Evolutionary conservation across 1,140 invertebrate species (phyloP).

Genomic region (Lineus longissimus): DNA sequence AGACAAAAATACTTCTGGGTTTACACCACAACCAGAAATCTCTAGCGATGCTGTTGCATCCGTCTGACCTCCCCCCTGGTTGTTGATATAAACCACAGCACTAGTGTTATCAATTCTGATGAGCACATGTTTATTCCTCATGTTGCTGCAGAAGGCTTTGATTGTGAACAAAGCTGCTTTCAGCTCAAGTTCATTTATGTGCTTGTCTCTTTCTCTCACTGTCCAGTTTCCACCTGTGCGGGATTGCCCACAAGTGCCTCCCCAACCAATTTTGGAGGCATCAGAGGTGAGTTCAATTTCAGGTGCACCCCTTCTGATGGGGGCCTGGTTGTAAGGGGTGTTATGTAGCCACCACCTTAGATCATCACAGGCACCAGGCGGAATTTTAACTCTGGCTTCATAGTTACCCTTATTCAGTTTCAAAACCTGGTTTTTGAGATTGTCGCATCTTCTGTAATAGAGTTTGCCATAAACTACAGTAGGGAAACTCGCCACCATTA

Average conservation of each 20-base stretch:
- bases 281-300: too few relatives aligned
- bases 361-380: not conserved
- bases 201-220: too few relatives aligned
- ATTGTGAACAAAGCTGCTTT: constrained; percentile 12
- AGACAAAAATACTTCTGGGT: constrained; percentile 13
- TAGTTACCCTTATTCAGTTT: not conserved
- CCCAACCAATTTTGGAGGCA: too few relatives aligned
- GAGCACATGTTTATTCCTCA: constrained; percentile 11
- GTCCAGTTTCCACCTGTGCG: too few relatives aligned
- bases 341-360: not conserved
- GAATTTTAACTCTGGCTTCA: not conserved
- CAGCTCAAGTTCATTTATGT: constrained; percentile 18
- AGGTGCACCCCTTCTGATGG: too few relatives aligned
- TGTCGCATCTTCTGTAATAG: not conserved
- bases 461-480: not conserved
- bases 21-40: constrained; percentile 18
- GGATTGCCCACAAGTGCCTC: too few relatives aligned
- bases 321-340: not conserved
- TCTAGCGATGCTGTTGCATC: not conserved
- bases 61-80: constrained; percentile 13
- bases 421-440: not conserved
- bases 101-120: constrained; percentile 13
- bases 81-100: constrained; percentile 13
- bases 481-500: not conserved
- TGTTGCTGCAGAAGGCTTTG: not conserved